Percentiles rank a stretch among this genome's conserved stretches.
phyloP scores from a whole-genome alignment of 2,888 invertebrate genomes.

The Parnassius apollo region DNA sequence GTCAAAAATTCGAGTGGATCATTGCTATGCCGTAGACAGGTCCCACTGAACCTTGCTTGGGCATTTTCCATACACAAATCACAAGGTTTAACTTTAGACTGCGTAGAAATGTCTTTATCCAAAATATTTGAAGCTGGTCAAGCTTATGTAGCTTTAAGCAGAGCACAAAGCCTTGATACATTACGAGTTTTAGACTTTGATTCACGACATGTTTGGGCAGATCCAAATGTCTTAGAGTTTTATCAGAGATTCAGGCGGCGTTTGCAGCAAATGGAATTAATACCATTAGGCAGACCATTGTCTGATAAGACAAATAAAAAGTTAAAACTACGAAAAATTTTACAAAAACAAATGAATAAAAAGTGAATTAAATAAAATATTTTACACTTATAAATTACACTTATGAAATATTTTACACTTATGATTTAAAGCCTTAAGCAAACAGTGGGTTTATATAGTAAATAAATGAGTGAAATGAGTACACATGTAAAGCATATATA shows the following conservation, averaged over 20 bases:
- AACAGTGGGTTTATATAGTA: too few species aligned
- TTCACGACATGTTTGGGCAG: conserved; percentile 92
- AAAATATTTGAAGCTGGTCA: conserved; percentile 98
- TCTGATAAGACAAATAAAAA: conserved; percentile 69
- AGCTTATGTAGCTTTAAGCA: conserved; percentile 96
- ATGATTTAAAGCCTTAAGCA: not conserved
- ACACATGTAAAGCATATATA: too few species aligned
- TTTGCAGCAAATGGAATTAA: conserved; percentile 83
- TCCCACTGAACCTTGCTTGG: conserved; percentile 97
- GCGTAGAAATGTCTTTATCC: conserved; percentile 95
- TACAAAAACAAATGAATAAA: conserved; percentile 62
- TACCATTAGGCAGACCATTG: conserved; percentile 81
- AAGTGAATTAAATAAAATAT: conserved; percentile 30
- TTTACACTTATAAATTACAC: too few species aligned
- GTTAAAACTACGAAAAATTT: conserved; percentile 61
- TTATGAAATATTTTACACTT: not conserved
- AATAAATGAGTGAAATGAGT: too few species aligned
- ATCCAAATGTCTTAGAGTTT: conserved; percentile 90
- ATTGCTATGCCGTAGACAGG: conserved; percentile 82
- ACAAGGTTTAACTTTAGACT: conserved; percentile 96
- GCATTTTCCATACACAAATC: conserved; percentile 99
- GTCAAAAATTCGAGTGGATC: conserved; percentile 84
- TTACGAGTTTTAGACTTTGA: conserved; percentile 94
- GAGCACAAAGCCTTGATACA: conserved; percentile 92
- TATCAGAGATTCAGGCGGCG: conserved; percentile 86